Percentiles rank a stretch among this genome's conserved stretches.
phyloP scores from a whole-genome alignment of 2,888 invertebrate species.

The Athetis lepigone region DNA sequence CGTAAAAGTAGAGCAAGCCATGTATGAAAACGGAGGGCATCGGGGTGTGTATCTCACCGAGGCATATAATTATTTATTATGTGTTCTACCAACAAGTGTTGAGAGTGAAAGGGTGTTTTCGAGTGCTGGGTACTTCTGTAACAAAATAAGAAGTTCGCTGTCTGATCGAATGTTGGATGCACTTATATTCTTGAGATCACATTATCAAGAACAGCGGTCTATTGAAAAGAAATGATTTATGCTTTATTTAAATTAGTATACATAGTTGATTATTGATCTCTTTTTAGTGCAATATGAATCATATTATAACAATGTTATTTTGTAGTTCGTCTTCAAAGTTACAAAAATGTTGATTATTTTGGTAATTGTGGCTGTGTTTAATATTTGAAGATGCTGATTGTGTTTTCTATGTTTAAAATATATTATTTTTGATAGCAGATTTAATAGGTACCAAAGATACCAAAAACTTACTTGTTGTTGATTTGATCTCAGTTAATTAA shows the following conservation, averaged over 20 bases:
- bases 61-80: too few species aligned
- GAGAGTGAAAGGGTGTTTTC: conserved; percentile 1
- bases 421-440: conserved; percentile 7
- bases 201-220: too few species aligned
- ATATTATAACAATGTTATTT: conserved; percentile 1
- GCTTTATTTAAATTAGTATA: too few species aligned
- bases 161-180: neutral
- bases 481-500: conserved; percentile 2
- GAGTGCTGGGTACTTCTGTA: neutral
- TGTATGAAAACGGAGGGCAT: too few species aligned
- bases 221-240: too few species aligned
- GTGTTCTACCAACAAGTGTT: conserved; percentile 1
- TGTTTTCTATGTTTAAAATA: conserved; percentile 2
- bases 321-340: conserved; percentile 1
- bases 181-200: too few species aligned
- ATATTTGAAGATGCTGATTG: conserved; percentile 1
- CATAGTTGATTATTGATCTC: too few species aligned
- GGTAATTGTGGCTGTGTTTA: conserved; percentile 4
- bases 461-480: conserved; percentile 1
- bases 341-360: neutral
- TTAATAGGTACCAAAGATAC: conserved; percentile 26
- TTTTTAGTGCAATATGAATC: too few species aligned
- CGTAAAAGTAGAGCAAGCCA: too few species aligned
- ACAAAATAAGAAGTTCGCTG: neutral
- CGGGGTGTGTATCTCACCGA: too few species aligned